Conservation (phyloP, 2,113 vertebrate genomes). For the Sinocyclocheilus anshuiensis region DNA sequence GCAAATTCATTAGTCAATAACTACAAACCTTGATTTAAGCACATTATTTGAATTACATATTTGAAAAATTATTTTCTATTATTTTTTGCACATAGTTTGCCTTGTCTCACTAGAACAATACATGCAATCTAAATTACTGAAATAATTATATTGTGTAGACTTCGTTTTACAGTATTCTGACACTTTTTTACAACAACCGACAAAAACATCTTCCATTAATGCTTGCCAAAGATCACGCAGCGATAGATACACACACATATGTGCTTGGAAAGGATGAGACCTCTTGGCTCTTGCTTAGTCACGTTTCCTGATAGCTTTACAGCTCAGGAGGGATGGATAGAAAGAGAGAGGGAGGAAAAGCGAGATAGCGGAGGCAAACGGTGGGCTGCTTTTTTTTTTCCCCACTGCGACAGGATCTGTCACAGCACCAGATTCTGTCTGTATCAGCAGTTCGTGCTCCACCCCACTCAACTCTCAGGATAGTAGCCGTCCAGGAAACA, state of each 20-base stretch:
- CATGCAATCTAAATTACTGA: neutral
- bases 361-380: conserved; percentile 24
- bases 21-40: neutral
- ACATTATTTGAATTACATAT: neutral
- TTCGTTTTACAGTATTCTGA: neutral
- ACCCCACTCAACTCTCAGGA: neutral
- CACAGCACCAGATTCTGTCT: conserved; percentile 51
- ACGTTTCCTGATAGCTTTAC: conserved; percentile 53
- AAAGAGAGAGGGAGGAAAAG: neutral
- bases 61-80: too few species aligned
- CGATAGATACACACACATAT: conserved; percentile 26
- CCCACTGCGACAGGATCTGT: conserved; percentile 55
- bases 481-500: too few species aligned
- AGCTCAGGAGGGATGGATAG: neutral
- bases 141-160: neutral
- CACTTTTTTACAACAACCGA: neutral
- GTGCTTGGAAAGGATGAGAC: conserved; percentile 33
- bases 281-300: conserved; percentile 41
- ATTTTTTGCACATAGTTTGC: neutral
- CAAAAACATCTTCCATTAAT: neutral
- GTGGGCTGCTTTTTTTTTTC: neutral
- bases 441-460: conserved; percentile 48
- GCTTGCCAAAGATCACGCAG: conserved; percentile 20
- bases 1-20: neutral
- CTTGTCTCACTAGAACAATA: neutral